These are phyloP conservation scores for Iphiclides podalirius DNA, from an alignment of 2,888 invertebrate genomes.

Conservation along the genomic window DNA sequence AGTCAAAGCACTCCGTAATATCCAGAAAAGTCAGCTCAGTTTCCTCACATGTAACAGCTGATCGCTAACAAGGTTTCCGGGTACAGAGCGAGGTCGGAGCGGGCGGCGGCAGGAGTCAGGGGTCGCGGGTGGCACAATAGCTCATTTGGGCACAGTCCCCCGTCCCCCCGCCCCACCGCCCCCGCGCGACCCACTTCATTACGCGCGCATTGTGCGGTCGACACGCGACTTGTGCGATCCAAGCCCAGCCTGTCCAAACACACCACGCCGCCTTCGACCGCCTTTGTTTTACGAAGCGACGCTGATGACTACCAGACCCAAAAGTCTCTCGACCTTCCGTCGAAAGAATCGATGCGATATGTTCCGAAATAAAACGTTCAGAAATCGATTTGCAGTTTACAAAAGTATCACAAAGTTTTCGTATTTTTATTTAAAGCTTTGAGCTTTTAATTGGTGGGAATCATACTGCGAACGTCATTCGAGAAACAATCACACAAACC, in stretches of 20 bases:
- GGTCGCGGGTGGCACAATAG: slow-evolving; percentile 65
- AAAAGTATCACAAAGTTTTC: too few relatives aligned
- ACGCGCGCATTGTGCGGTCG: slow-evolving; percentile 73
- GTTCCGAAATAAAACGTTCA: too few relatives aligned
- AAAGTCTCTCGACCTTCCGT: too few relatives aligned
- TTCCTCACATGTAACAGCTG: neutral
- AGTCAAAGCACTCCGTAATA: too few relatives aligned
- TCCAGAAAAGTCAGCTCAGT: too few relatives aligned
- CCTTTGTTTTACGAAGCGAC: slow-evolving; percentile 21
- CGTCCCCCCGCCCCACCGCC: slow-evolving; percentile 73
- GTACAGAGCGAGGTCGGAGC: too few relatives aligned
- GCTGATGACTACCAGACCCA: too few relatives aligned
- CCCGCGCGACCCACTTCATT: slow-evolving; percentile 77
- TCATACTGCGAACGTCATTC: too few relatives aligned
- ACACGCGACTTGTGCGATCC: slow-evolving; percentile 51
- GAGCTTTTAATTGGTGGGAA: too few relatives aligned
- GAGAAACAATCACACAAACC: neutral
- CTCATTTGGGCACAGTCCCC: slow-evolving; percentile 48
- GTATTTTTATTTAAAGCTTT: too few relatives aligned
- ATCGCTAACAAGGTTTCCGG: slow-evolving; percentile 21
- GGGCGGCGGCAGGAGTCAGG: slow-evolving; percentile 54
- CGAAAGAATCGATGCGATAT: too few relatives aligned
- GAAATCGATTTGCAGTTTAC: too few relatives aligned
- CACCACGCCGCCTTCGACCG: slow-evolving; percentile 42
- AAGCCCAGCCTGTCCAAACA: slow-evolving; percentile 54